Base-by-base conservation (phyloP, 2,888 invertebrate species). In the Cepaea hortensis region DNA sequence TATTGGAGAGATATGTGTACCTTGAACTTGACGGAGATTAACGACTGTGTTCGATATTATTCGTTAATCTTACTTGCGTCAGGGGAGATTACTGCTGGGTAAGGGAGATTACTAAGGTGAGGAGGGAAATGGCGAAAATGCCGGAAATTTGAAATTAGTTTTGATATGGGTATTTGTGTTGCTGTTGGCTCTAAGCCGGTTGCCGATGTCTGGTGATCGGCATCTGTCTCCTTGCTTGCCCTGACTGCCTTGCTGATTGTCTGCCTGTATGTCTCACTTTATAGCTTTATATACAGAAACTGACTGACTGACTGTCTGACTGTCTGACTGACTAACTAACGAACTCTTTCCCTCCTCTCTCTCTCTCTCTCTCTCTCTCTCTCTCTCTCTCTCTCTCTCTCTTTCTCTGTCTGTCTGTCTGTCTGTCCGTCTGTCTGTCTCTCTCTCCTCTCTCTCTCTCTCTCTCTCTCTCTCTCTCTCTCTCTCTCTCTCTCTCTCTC, bases 31-130 rank as follows among this genome's bases (percentile, higher is more conserved):
- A 13, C 4, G 62, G 23, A 62, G 79, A 79, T 79, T 79, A 62
- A n/a, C 6, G 62, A 15, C 62, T 15, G 13, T 79, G 79, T 79
- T 79, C 62, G 23, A 79, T 79, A 79, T 79, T 79, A 79, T 62
- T 79, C 62, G 35, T n/a, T 79, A 79, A 79, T 79, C 79, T 62
- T 23, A n/a, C 62, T 62, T 61, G 79, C 62, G 62, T 79, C 62
- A 62, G 35, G 61, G 55, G 35, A 35, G 55, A 77, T 77, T 77
- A 55, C 68, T 20, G 5, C 65, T 65, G 9, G 13, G 65, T 35
- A 62, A 15, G 61, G 55, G 35, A 35, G 55, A 77, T 77, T 77
- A 55, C 68, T 20, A 55, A 55, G 55, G 55, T 11, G 55, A 1
- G 55, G 55, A 55, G 11, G 11, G 55, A 2, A 6, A 9, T 9